phyloP scores from a whole-genome alignment of 2,113 vertebrate genomes.

The Odocoileus hemionus region DNA sequence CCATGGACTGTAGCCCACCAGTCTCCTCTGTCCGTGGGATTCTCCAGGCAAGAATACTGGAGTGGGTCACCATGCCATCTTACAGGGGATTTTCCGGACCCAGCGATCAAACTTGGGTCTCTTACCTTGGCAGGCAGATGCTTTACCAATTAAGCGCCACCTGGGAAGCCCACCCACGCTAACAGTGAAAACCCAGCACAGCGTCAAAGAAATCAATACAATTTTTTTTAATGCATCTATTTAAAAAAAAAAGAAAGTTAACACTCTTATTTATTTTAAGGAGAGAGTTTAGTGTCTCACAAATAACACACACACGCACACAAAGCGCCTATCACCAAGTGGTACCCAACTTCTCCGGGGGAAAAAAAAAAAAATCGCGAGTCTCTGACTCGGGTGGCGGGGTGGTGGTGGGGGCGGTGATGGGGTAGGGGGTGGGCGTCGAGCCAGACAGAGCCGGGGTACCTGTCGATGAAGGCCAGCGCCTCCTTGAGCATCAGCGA shows the following conservation, averaged over 20 bases:
- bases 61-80: neutral
- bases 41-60: neutral
- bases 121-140: neutral
- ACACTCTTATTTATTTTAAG: neutral
- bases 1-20: neutral
- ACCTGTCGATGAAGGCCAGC: neutral
- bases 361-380: accelerated
- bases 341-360: accelerated
- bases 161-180: neutral
- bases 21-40: neutral
- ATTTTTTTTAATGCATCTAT: neutral
- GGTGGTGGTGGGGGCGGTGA: neutral
- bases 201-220: neutral
- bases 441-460: neutral
- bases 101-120: neutral
- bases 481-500: neutral
- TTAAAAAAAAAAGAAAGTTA: neutral
- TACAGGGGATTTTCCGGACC: neutral
- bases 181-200: neutral
- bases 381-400: neutral
- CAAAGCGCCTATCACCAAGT: accelerated
- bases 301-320: neutral
- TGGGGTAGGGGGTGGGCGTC: accelerated
- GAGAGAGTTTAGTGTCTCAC: neutral
- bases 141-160: neutral